Evolutionary conservation across 2,888 invertebrate species (phyloP).

Genomic region (Falcaria lacertinaria): DNA sequence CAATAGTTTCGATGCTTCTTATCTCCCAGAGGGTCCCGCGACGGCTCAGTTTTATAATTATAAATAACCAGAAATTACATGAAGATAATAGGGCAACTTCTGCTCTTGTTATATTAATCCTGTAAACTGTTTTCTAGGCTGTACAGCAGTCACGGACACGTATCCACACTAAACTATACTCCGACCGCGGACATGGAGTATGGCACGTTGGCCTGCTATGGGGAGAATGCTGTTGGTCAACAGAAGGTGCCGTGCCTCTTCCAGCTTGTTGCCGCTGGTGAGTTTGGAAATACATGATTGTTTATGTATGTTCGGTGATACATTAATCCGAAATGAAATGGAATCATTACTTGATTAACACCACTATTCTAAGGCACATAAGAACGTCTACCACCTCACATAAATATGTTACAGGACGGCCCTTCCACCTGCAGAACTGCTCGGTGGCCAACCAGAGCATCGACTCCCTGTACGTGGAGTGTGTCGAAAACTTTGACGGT

Average conservation of each 20-base stretch:
- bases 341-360: no score
- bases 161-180: slow-evolving; percentile 86
- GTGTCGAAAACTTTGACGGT: slow-evolving; percentile 92
- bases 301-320: no score
- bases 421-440: slow-evolving; percentile 93
- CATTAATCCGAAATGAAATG: no score
- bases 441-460: slow-evolving; percentile 92
- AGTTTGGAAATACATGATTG: slow-evolving; percentile 33
- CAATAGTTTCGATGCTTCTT: no score
- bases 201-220: slow-evolving; percentile 93
- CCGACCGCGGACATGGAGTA: slow-evolving; percentile 93
- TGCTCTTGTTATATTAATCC: no score
- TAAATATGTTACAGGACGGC: no score
- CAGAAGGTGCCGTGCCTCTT: slow-evolving; percentile 92
- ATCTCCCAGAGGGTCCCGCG: no score
- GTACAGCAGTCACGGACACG: slow-evolving; percentile 83
- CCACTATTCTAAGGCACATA: no score
- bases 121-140: slow-evolving; percentile 48
- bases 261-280: slow-evolving; percentile 91
- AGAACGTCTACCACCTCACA: no score
- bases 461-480: slow-evolving; percentile 91
- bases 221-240: slow-evolving; percentile 89
- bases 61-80: no score
- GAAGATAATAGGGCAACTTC: no score
- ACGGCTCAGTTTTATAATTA: no score